Evolutionary conservation across 2,888 invertebrate genomes (phyloP).

Genomic region (Melanargia galathea): DNA sequence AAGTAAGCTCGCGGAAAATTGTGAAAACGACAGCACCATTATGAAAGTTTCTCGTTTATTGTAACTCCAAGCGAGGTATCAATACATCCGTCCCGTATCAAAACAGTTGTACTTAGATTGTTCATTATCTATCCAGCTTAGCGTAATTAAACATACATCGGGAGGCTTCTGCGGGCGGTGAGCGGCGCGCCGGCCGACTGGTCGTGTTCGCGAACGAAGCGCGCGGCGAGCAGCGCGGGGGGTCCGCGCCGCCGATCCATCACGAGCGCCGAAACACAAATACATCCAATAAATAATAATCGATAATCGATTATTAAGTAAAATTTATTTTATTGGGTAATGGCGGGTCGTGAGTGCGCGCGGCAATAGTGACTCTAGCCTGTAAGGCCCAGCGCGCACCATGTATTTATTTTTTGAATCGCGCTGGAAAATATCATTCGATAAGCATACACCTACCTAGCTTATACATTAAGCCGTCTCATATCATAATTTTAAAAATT

Average conservation of each 20-base stretch:
- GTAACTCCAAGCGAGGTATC: slow-evolving; percentile 7
- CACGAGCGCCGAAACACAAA: slow-evolving; percentile 72
- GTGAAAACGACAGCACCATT: not conserved
- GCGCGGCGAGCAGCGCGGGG: slow-evolving; percentile 58
- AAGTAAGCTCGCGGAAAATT: no score
- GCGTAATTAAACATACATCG: slow-evolving; percentile 38
- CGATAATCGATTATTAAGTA: slow-evolving; percentile 62
- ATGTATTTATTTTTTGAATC: no score
- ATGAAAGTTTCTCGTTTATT: not conserved
- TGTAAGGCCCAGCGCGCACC: no score
- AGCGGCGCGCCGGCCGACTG: slow-evolving; percentile 50
- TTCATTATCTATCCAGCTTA: slow-evolving; percentile 23
- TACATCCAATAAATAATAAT: slow-evolving; percentile 50
- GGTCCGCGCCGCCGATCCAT: slow-evolving; percentile 70
- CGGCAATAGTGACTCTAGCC: slow-evolving; percentile 33
- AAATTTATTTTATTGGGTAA: slow-evolving; percentile 81
- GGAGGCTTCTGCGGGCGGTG: slow-evolving; percentile 33
- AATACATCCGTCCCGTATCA: slow-evolving; percentile 12
- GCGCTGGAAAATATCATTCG: no score
- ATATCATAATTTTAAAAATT: no score
- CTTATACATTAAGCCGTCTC: no score
- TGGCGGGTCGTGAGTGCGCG: slow-evolving; percentile 72
- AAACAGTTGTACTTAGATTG: slow-evolving; percentile 12
- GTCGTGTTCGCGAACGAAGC: slow-evolving; percentile 60
- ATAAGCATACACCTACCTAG: no score